Base-by-base conservation (phyloP, 2,888 invertebrate species). In the Azorinus chamasolen region DNA sequence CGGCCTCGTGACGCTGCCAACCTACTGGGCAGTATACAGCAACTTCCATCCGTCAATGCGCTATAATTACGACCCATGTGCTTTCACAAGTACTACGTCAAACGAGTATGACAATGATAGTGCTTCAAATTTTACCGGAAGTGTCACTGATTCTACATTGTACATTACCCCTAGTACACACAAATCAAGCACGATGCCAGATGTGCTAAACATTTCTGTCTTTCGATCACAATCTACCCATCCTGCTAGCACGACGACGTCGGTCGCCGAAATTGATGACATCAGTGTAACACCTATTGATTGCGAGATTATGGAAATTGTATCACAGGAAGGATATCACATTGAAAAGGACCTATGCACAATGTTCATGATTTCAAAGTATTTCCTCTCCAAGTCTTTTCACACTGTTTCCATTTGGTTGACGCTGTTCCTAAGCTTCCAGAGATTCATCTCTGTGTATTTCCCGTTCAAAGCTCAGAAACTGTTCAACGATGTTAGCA, bases 361-460 rank as follows among this genome's bases (percentile, higher is more conserved):
- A 16, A 41, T 58, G 10, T 77, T 72, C n/a, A 77, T 72, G 72
- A 46, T 72, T 16, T 68, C 72, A 0, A 77, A 72, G 37, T 77
- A 63, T 25, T 79, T 71, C 45, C 22, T 83, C 0, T 73, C 81
- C 2, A 68, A 66, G 22, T 68, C 69, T 14, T 82, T 81, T 25
- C 79, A 83, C 46, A 78, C 78, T 2, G 51, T 73, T 5, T 85
- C 85, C 2, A 81, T 79, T 41, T 85, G 75, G 76, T 62, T 83
- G 25, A 85, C 83, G 14, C 41, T 76, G 8, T 62, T 74, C 25
- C 75, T 85, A 3, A 83, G 76, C 1, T 45, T 81, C 24, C 85
- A 83, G 22, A 59, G 81, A 1, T 83, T 61, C 27, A 43, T 66
- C 12, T 66, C 58, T 10, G 71, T 74, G 1, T 32, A 50, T 1